These are phyloP conservation scores for Cuculus canorus DNA, from an alignment of 2,797 vertebrate species.

Conservation along the genomic window DNA sequence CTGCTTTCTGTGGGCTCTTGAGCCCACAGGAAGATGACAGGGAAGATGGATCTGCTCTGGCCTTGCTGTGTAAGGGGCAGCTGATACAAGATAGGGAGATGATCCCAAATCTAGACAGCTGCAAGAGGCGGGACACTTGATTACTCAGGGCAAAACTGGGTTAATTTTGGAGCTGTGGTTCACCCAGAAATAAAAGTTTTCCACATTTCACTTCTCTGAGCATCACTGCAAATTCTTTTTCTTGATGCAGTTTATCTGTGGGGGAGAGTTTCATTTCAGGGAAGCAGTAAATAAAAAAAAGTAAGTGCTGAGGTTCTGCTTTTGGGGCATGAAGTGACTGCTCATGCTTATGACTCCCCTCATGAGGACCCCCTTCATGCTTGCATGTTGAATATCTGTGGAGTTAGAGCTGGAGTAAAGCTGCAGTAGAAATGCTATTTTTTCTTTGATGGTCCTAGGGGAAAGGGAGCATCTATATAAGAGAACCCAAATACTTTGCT, in stretches of 20 bases:
- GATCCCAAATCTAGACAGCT: neutral
- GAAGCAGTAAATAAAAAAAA: neutral
- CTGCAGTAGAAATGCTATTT: neutral
- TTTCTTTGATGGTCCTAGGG: neutral
- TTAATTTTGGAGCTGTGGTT: neutral
- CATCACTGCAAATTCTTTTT: neutral
- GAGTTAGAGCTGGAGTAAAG: neutral
- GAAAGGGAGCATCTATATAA: neutral
- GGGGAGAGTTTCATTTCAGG: neutral
- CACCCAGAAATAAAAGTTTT: neutral
- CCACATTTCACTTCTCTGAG: neutral
- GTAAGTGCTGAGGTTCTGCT: neutral
- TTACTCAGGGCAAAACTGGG: neutral
- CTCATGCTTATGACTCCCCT: neutral
- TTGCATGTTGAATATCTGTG: neutral
- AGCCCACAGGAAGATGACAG: neutral
- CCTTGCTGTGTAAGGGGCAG: neutral
- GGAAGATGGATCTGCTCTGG: neutral
- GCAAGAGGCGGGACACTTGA: neutral
- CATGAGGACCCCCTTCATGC: accelerated
- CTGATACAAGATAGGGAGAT: neutral
- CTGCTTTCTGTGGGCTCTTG: neutral
- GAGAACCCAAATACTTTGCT: neutral
- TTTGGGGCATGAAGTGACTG: neutral
- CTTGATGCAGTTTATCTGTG: neutral